Conservation (phyloP, 2,113 vertebrate genomes). For the Chaetodon trifascialis region DNA sequence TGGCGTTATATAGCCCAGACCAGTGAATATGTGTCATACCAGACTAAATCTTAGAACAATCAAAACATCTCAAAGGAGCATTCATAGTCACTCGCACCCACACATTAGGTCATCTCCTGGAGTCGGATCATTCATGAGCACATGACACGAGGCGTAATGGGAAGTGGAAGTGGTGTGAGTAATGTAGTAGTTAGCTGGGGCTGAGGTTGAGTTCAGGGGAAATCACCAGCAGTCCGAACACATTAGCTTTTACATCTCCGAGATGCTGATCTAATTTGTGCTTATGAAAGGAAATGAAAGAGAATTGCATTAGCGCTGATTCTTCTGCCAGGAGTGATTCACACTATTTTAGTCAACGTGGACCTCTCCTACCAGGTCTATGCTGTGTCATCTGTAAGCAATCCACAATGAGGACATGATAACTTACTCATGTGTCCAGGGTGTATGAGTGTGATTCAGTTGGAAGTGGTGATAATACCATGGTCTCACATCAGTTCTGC, state of each 20-base stretch:
- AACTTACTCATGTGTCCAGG: slow-evolving; percentile 2
- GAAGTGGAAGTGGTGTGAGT: slow-evolving; percentile 72
- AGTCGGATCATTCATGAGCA: slow-evolving; percentile 55
- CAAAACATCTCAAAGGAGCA: slow-evolving; percentile 64
- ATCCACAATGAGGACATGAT: slow-evolving; percentile 5
- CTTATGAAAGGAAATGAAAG: slow-evolving; percentile 74
- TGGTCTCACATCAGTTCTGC: neutral
- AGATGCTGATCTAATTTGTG: slow-evolving; percentile 78
- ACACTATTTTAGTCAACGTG: slow-evolving; percentile 47
- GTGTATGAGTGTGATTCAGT: slow-evolving; percentile 16
- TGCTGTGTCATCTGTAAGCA: slow-evolving; percentile 39
- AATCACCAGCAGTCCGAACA: slow-evolving; percentile 67
- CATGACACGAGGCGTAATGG: slow-evolving; percentile 66
- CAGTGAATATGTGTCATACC: slow-evolving; percentile 34
- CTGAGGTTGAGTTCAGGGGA: slow-evolving; percentile 60
- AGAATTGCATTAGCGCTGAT: slow-evolving; percentile 62
- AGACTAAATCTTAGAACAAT: slow-evolving; percentile 63
- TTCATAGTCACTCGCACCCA: slow-evolving; percentile 68
- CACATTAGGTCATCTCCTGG: slow-evolving; percentile 76
- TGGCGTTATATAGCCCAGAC: neutral
- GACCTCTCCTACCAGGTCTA: slow-evolving; percentile 37
- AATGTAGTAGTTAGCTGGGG: slow-evolving; percentile 59
- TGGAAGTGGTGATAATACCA: neutral
- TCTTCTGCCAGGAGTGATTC: slow-evolving; percentile 57
- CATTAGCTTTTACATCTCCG: slow-evolving; percentile 70